Evolutionary conservation across 2,888 invertebrate genomes (phyloP).

Genomic region (Psylliodes chrysocephalus): DNA sequence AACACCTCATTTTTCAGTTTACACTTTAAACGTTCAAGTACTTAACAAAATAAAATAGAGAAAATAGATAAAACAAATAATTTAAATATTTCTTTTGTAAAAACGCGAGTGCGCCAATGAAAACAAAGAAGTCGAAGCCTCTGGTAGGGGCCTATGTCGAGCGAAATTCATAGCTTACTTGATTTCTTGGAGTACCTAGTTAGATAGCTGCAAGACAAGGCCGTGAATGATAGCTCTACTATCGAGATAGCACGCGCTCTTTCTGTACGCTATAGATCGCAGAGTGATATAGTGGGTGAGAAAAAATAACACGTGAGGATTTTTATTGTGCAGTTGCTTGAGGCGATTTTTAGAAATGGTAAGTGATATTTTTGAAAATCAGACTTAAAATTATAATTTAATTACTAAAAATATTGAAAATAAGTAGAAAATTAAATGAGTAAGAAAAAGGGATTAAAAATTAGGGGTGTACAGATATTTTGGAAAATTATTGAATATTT

Average conservation of each 20-base stretch:
- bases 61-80: background rate
- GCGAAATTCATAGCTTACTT: conserved; percentile 51
- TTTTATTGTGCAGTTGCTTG: conserved; percentile 26
- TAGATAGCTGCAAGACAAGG: conserved; percentile 44
- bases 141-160: conserved; percentile 52
- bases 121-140: conserved; percentile 37
- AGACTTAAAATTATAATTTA: no score
- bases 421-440: no score
- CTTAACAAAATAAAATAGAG: no score
- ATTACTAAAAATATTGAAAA: no score
- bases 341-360: conserved; percentile 37
- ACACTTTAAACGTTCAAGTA: no score
- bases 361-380: conserved; percentile 20
- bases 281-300: conserved; percentile 43
- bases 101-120: background rate
- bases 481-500: no score
- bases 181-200: conserved; percentile 50
- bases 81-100: background rate
- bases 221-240: conserved; percentile 34
- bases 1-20: no score
- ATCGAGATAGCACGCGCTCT: conserved; percentile 8
- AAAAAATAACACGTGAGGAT: conserved; percentile 32
- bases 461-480: no score
- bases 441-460: no score
- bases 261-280: conserved; percentile 27